Evolutionary conservation across 2,888 invertebrate species (phyloP).

Genomic region (Cataglyphis altisquamis): DNA sequence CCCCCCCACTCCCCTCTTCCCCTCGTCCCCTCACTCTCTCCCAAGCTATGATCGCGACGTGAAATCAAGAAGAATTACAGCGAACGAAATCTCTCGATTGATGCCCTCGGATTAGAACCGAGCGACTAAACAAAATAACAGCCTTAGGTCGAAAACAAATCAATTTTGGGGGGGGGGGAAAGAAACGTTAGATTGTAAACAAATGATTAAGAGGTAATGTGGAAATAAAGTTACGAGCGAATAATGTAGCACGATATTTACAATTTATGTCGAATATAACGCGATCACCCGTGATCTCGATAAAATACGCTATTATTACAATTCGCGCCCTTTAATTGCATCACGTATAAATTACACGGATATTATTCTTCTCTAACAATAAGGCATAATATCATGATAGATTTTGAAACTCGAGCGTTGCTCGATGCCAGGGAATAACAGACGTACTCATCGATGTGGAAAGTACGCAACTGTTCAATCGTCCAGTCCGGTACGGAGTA

Average conservation of each 20-base stretch:
- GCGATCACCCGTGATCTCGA: neutral
- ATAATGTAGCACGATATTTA: neutral
- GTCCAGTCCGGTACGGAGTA: conserved; percentile 34
- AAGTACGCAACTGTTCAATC: conserved; percentile 49
- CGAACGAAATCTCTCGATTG: neutral
- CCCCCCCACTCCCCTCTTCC: too few species aligned
- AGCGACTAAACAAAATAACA: neutral
- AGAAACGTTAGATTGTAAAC: neutral
- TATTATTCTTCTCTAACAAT: neutral
- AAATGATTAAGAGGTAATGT: neutral
- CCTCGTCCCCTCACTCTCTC: too few species aligned
- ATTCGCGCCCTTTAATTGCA: neutral
- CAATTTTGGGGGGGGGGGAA: neutral
- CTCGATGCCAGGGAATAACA: conserved; percentile 33
- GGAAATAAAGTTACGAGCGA: neutral
- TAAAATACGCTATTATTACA: neutral
- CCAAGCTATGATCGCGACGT: conserved; percentile 18
- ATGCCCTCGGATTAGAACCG: neutral
- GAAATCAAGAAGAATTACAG: conserved; percentile 24
- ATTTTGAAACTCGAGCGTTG: conserved; percentile 24
- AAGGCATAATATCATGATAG: neutral
- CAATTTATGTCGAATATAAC: neutral
- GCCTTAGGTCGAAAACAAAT: neutral
- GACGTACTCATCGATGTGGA: conserved; percentile 24
- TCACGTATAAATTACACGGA: neutral